Evolutionary conservation across 2,113 vertebrate genomes (phyloP).

Genomic region (Tauraco erythrolophus): DNA sequence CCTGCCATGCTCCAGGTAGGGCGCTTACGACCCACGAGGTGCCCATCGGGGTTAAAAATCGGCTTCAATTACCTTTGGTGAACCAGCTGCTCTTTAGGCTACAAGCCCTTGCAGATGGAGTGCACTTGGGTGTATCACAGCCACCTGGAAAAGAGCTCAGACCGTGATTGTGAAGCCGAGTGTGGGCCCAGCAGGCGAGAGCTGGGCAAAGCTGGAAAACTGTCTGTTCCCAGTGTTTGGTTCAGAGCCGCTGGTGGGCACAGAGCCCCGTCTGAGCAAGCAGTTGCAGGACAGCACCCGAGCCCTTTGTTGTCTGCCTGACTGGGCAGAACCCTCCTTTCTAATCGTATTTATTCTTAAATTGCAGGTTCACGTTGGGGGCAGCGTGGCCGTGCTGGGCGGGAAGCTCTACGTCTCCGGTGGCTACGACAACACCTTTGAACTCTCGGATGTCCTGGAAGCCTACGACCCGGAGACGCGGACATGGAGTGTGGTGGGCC

Average conservation of each 20-base stretch:
- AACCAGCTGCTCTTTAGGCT: background rate
- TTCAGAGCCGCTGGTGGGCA: background rate
- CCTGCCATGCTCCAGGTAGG: slow-evolving; percentile 93
- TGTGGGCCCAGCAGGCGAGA: rapidly evolving
- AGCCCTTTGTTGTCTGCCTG: rapidly evolving
- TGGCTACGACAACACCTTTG: slow-evolving; percentile 94
- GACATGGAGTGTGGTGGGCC: slow-evolving; percentile 83
- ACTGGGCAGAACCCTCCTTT: background rate
- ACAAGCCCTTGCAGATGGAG: background rate
- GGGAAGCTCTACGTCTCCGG: slow-evolving; percentile 95
- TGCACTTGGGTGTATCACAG: rapidly evolving
- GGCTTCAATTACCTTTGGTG: background rate
- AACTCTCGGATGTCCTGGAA: slow-evolving; percentile 93
- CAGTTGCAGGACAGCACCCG: rapidly evolving
- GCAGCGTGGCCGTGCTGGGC: slow-evolving; percentile 89
- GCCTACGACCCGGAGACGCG: slow-evolving; percentile 85
- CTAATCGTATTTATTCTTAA: too few species aligned
- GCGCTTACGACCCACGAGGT: rapidly evolving
- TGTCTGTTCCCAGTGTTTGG: too few species aligned
- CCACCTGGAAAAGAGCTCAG: background rate
- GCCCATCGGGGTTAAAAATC: background rate
- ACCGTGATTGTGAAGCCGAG: rapidly evolving
- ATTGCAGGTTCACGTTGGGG: slow-evolving; percentile 91
- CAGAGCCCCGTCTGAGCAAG: background rate
- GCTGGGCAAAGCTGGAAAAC: background rate